phyloP scores from a whole-genome alignment of 2,888 invertebrate genomes.

The Spicauda simplicius region DNA sequence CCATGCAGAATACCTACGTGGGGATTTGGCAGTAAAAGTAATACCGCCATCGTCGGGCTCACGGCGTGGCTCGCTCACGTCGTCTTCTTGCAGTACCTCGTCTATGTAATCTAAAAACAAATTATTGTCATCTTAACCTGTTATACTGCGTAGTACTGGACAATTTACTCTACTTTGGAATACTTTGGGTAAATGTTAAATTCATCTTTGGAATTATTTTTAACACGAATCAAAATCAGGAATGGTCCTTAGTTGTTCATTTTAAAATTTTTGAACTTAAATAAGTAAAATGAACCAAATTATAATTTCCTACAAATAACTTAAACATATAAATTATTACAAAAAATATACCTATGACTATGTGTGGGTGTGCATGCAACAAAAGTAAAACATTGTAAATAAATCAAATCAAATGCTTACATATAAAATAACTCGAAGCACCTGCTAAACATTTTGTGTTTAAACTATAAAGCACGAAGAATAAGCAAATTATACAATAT shows the following conservation, averaged over 20 bases:
- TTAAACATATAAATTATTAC: background rate
- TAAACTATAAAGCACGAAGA: slow-evolving; percentile 17
- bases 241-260: no score
- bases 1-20: slow-evolving; percentile 89
- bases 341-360: slow-evolving; percentile 13
- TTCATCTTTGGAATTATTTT: no score
- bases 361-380: slow-evolving; percentile 35
- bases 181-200: no score
- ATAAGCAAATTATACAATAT: slow-evolving; percentile 24
- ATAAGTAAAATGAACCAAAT: no score
- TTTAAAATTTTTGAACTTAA: no score
- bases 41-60: slow-evolving; percentile 93
- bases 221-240: no score
- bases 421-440: background rate
- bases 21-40: slow-evolving; percentile 95
- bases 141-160: no score
- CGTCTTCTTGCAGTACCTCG: slow-evolving; percentile 89
- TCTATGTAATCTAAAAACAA: slow-evolving; percentile 90
- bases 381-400: slow-evolving; percentile 4
- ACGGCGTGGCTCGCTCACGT: slow-evolving; percentile 81
- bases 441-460: background rate
- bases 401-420: background rate
- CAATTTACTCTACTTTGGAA: no score
- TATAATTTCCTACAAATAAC: background rate
- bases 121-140: background rate